phyloP scores from a whole-genome alignment of 2,113 vertebrate genomes.

The Panthera tigris region DNA sequence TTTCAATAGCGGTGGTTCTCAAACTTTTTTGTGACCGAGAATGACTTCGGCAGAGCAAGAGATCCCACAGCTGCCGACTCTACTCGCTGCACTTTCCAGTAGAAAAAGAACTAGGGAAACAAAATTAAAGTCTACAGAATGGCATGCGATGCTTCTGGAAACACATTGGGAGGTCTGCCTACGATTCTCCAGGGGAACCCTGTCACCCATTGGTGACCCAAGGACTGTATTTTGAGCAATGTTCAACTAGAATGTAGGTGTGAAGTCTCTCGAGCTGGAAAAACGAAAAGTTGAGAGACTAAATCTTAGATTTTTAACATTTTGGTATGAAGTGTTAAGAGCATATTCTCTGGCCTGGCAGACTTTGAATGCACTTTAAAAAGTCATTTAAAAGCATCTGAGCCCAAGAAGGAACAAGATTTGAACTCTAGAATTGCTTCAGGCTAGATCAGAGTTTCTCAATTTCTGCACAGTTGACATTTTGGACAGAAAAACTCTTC shows the following conservation, averaged over 20 bases:
- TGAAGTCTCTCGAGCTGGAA: constrained; percentile 26
- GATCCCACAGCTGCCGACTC: neutral
- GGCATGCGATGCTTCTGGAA: neutral
- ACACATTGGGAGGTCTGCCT: neutral
- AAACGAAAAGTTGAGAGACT: neutral
- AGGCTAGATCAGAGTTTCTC: neutral
- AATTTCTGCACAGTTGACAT: neutral
- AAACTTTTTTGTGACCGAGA: neutral
- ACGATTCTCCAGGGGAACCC: neutral
- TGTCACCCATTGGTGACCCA: neutral
- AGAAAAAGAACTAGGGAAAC: neutral
- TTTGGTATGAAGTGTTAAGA: neutral
- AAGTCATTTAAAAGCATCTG: neutral
- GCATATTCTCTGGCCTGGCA: neutral
- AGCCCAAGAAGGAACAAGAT: neutral
- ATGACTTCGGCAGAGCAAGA: neutral
- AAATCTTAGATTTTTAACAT: neutral
- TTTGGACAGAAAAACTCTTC: neutral
- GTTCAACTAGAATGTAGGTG: neutral
- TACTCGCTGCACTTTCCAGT: neutral
- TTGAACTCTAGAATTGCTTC: neutral
- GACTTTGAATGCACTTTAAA: neutral
- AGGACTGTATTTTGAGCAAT: constrained; percentile 35
- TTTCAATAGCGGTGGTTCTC: neutral
- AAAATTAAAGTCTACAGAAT: neutral